Conservation (phyloP, 2,888 invertebrate species). For the Drosophila formosana region DNA sequence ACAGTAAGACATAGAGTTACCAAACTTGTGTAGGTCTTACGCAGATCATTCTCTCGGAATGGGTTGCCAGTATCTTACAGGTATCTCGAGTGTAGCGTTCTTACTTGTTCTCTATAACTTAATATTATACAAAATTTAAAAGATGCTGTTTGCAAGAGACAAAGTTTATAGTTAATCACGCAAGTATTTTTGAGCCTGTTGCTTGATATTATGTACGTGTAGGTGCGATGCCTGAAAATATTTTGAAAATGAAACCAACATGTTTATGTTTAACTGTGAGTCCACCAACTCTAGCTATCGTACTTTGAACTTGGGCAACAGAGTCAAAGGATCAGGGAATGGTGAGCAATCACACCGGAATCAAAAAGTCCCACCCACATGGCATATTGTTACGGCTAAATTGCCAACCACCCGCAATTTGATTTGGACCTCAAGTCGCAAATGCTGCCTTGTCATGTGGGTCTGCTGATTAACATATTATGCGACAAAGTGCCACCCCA, state of each 20-base stretch:
- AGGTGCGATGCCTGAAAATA: too few relatives aligned
- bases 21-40: too few relatives aligned
- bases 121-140: too few relatives aligned
- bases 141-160: too few relatives aligned
- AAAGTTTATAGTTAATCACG: too few relatives aligned
- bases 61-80: too few relatives aligned
- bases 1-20: too few relatives aligned
- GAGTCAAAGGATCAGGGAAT: not conserved
- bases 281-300: not conserved
- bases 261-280: not conserved
- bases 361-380: conserved; percentile 40
- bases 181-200: too few relatives aligned
- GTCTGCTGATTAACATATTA: conserved; percentile 77
- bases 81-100: too few relatives aligned
- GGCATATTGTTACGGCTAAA: conserved; percentile 16
- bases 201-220: too few relatives aligned
- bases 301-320: not conserved
- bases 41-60: too few relatives aligned
- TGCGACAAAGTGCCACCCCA: conserved; percentile 80
- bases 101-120: too few relatives aligned
- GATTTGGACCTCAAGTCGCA: conserved; percentile 35
- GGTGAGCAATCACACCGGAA: conserved; percentile 9
- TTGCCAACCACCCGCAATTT: conserved; percentile 62
- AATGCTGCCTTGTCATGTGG: conserved; percentile 65
- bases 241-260: not conserved